Evolutionary conservation across 2,113 vertebrate species (phyloP).

Genomic region (Rutilus rutilus): DNA sequence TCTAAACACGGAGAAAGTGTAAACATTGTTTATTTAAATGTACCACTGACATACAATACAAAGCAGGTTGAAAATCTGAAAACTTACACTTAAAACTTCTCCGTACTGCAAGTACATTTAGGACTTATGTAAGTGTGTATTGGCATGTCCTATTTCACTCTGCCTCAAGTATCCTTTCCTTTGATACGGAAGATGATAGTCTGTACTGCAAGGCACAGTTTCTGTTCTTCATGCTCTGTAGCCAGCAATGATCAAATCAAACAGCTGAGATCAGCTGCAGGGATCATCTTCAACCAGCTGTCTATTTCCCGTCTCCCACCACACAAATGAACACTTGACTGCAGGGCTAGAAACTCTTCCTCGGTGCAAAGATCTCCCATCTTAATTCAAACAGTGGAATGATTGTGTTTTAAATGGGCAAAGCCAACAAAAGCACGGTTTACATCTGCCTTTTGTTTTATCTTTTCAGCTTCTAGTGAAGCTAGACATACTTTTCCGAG

Average conservation of each 20-base stretch:
- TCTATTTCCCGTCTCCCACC: background rate
- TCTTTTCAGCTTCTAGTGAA: background rate
- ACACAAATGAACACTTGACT: background rate
- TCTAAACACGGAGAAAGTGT: too few relatives aligned
- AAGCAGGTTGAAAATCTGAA: too few relatives aligned
- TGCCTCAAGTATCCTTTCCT: background rate
- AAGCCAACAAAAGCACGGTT: background rate
- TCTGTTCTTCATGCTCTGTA: background rate
- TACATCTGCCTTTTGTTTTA: background rate
- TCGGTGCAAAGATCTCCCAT: background rate
- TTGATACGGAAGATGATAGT: background rate
- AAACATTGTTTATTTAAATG: too few relatives aligned
- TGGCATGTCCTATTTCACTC: background rate
- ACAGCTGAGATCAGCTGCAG: background rate
- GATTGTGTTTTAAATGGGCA: background rate
- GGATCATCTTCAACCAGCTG: background rate
- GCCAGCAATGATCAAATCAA: slow-evolving; percentile 7
- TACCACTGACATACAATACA: too few relatives aligned
- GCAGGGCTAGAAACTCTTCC: background rate
- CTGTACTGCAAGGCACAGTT: background rate
- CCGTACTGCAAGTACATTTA: background rate
- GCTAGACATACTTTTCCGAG: background rate
- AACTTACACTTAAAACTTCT: background rate
- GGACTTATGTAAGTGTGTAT: background rate
- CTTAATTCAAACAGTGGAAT: background rate